Evolutionary conservation across 1,140 invertebrate species (phyloP).

Genomic region (Drosophila mauritiana): DNA sequence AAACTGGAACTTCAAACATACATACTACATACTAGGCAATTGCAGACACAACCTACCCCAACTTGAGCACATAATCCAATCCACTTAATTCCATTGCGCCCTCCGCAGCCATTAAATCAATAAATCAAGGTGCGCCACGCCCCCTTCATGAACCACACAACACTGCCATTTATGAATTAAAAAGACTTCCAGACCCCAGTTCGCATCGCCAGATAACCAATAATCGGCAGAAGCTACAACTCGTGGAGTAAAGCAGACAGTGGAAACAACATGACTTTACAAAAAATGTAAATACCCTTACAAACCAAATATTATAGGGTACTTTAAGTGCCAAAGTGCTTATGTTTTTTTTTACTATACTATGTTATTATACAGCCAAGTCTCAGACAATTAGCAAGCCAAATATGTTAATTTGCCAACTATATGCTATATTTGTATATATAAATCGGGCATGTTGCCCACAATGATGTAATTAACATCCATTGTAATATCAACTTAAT

Average conservation of each 20-base stretch:
- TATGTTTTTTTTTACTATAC: not conserved
- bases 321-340: not conserved
- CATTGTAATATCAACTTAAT: not conserved
- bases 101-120: conserved; percentile 40
- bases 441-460: conserved; percentile 15
- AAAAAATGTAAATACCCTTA: conserved; percentile 2
- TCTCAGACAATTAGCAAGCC: conserved; percentile 7
- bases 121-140: conserved; percentile 64
- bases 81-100: conserved; percentile 27
- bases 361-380: not conserved
- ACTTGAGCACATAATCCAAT: conserved; percentile 45
- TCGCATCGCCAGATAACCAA: conserved; percentile 41
- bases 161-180: conserved; percentile 64
- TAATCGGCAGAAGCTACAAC: conserved; percentile 29
- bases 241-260: conserved; percentile 7
- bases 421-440: not conserved
- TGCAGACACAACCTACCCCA: conserved; percentile 37
- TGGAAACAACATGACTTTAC: conserved; percentile 2
- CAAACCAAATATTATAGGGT: no score
- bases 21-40: not conserved
- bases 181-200: conserved; percentile 39
- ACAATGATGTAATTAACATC: not conserved
- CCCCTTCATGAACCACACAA: conserved; percentile 38
- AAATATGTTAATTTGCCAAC: conserved; percentile 22
- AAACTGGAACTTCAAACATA: not conserved